Conservation (phyloP, 2,113 vertebrate species). For the Nesoenas mayeri region DNA sequence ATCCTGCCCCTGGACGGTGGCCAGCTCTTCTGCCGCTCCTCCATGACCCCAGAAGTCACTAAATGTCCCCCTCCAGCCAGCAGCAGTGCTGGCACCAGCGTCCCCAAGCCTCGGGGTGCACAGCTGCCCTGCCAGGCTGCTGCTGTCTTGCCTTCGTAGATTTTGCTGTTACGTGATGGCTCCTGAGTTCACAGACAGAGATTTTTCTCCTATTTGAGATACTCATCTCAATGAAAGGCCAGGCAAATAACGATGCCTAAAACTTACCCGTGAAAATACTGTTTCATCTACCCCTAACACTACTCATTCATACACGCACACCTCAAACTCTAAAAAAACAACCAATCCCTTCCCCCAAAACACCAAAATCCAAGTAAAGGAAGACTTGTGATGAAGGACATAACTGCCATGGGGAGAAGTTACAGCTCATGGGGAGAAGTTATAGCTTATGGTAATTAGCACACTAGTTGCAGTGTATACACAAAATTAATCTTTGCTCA, state of each 20-base stretch:
- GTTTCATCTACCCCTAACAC: neutral
- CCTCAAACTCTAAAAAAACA: neutral
- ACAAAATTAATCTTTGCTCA: neutral
- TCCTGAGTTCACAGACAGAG: neutral
- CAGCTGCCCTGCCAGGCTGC: neutral
- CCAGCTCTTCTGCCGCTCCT: neutral
- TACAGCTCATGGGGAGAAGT: neutral
- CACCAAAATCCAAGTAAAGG: neutral
- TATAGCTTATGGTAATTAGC: neutral
- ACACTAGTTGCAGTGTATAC: neutral
- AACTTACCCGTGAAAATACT: neutral
- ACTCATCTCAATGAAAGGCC: neutral
- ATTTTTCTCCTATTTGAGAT: neutral
- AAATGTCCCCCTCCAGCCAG: neutral
- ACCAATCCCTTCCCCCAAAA: rapidly evolving
- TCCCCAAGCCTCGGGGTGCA: neutral
- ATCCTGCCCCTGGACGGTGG: neutral
- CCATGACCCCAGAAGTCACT: neutral
- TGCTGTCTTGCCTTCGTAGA: neutral
- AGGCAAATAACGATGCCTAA: neutral
- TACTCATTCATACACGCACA: neutral
- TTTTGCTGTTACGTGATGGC: neutral
- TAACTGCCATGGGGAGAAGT: neutral
- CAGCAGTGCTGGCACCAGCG: rapidly evolving
- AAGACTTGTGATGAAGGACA: neutral